phyloP scores from a whole-genome alignment of 2,888 invertebrate genomes.

The Timandra comae region DNA sequence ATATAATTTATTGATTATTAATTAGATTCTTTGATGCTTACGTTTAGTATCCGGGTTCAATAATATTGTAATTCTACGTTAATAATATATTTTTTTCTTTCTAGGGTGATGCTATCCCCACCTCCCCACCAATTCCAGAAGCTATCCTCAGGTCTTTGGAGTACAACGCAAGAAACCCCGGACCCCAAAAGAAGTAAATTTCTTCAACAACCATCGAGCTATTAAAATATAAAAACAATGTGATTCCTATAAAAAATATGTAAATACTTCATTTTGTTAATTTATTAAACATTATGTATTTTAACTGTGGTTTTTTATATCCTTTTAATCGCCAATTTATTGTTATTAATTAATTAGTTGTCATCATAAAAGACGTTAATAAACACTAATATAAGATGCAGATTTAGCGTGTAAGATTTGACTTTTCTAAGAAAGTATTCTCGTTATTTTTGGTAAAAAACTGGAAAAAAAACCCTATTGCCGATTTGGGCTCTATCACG shows the following conservation, averaged over 20 bases:
- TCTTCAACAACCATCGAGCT: background rate
- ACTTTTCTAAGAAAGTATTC: too few relatives aligned
- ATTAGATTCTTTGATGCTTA: slow-evolving; percentile 1
- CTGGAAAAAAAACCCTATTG: too few relatives aligned
- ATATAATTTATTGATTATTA: background rate
- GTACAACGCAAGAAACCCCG: slow-evolving; percentile 30
- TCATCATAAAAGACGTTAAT: too few relatives aligned
- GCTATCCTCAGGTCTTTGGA: slow-evolving; percentile 66
- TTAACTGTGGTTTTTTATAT: background rate
- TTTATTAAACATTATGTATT: slow-evolving; percentile 1
- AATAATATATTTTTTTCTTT: slow-evolving; percentile 15
- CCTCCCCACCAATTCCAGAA: slow-evolving; percentile 68
- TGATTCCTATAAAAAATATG: background rate
- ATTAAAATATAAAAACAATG: background rate
- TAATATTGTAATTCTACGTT: background rate
- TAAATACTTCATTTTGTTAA: slow-evolving; percentile 1
- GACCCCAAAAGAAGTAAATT: slow-evolving; percentile 24
- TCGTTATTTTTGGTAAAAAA: too few relatives aligned
- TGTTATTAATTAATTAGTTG: too few relatives aligned
- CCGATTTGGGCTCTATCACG: too few relatives aligned
- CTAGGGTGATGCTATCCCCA: slow-evolving; percentile 65
- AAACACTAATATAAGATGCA: too few relatives aligned
- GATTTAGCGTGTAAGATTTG: too few relatives aligned
- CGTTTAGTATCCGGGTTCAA: slow-evolving; percentile 2
- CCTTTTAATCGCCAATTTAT: too few relatives aligned